Conservation (phyloP, 2,797 vertebrate genomes). For the Yasuhikotakia modesta region DNA sequence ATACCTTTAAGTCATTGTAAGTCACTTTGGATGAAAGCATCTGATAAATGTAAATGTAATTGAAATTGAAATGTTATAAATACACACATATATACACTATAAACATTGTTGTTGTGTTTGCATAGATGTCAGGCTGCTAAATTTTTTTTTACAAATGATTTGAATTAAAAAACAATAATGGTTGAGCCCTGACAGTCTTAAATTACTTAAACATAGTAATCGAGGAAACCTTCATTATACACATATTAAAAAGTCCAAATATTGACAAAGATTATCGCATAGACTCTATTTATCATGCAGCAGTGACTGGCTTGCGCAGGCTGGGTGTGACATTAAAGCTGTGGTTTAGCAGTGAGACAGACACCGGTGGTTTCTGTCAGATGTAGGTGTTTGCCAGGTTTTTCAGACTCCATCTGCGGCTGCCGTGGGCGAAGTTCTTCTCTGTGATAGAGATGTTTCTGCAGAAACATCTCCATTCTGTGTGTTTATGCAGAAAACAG, state of each 20-base stretch:
- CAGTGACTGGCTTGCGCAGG: slow-evolving; percentile 49
- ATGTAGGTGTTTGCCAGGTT: slow-evolving; percentile 37
- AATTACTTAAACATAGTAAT: neutral
- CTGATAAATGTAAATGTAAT: too few species aligned
- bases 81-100: too few species aligned
- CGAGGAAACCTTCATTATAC: neutral
- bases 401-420: slow-evolving; percentile 32
- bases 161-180: too few species aligned
- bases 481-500: slow-evolving; percentile 41
- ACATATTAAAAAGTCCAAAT: neutral
- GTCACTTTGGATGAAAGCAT: too few species aligned
- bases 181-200: neutral
- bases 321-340: slow-evolving; percentile 67
- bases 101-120: too few species aligned
- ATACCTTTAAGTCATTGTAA: too few species aligned
- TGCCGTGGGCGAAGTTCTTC: slow-evolving; percentile 32
- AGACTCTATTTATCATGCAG: slow-evolving; percentile 28
- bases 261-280: neutral
- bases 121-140: too few species aligned
- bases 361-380: slow-evolving; percentile 66
- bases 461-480: slow-evolving; percentile 17
- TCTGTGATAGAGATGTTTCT: slow-evolving; percentile 43
- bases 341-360: slow-evolving; percentile 66
- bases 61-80: too few species aligned
- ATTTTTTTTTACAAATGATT: too few species aligned